phyloP scores from a whole-genome alignment of 2,113 vertebrate genomes.

The Calyptomena viridis region DNA sequence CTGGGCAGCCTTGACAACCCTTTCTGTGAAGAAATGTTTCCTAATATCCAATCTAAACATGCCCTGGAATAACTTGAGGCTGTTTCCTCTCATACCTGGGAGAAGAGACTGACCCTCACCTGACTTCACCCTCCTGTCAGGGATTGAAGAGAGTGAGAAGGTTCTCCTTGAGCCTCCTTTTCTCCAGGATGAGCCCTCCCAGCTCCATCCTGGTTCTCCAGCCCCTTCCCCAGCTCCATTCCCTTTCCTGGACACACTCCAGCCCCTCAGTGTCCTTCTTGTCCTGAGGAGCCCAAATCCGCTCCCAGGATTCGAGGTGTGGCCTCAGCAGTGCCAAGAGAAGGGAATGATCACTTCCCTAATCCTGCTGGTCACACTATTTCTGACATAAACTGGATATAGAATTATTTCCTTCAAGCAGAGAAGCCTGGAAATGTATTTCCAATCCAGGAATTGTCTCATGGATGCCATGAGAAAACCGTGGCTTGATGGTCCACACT shows the following conservation, averaged over 20 bases:
- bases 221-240: neutral
- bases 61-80: neutral
- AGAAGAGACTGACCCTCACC: rapidly evolving
- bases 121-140: neutral
- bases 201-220: neutral
- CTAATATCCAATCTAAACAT: neutral
- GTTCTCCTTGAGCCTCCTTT: neutral
- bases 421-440: neutral
- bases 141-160: neutral
- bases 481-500: neutral
- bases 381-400: neutral
- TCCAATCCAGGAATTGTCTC: neutral
- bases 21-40: neutral
- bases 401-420: neutral
- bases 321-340: neutral
- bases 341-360: neutral
- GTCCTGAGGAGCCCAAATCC: neutral
- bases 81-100: neutral
- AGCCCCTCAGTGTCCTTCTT: neutral
- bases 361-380: neutral
- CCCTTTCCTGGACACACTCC: neutral
- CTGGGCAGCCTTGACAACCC: neutral
- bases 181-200: neutral
- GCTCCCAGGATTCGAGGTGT: neutral
- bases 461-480: neutral